A percentile compares a stretch with the other conserved stretches of the same genome.
These are phyloP conservation scores for Drosophila borborema DNA, from an alignment of 2,888 invertebrate genomes.

Conservation along the genomic window DNA sequence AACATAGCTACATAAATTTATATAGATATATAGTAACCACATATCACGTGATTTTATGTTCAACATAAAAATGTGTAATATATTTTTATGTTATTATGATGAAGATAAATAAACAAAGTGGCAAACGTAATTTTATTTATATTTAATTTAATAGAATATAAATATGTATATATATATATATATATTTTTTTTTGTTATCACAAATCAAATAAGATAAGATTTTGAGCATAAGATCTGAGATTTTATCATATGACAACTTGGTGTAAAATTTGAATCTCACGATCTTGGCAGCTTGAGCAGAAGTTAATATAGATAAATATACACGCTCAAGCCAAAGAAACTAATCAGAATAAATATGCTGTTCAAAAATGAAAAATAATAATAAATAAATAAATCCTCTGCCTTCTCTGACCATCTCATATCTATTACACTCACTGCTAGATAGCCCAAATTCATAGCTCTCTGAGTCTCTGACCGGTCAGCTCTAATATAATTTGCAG, in stretches of 20 bases:
- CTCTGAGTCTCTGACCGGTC: constrained; percentile 22
- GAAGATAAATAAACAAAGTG: no score
- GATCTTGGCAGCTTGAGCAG: neutral
- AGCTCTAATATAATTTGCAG: constrained; percentile 55
- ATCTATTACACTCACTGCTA: constrained; percentile 14
- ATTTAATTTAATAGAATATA: neutral
- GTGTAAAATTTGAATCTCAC: neutral
- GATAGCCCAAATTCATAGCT: constrained; percentile 7
- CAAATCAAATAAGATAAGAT: neutral
- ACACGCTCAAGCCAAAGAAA: no score
- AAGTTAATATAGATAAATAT: neutral
- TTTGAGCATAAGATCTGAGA: neutral
- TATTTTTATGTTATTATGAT: neutral
- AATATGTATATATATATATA: neutral
- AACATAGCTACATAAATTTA: neutral
- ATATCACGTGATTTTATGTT: neutral
- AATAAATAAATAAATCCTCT: neutral
- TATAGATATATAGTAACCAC: no score
- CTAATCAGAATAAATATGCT: no score
- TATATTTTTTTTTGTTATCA: neutral
- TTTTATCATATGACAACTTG: neutral
- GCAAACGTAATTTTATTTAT: neutral
- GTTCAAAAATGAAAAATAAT: no score
- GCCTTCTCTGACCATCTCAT: constrained; percentile 2
- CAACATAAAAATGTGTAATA: neutral